phyloP scores from a whole-genome alignment of 2,888 invertebrate genomes.

The Himalopsyche tibetana region DNA sequence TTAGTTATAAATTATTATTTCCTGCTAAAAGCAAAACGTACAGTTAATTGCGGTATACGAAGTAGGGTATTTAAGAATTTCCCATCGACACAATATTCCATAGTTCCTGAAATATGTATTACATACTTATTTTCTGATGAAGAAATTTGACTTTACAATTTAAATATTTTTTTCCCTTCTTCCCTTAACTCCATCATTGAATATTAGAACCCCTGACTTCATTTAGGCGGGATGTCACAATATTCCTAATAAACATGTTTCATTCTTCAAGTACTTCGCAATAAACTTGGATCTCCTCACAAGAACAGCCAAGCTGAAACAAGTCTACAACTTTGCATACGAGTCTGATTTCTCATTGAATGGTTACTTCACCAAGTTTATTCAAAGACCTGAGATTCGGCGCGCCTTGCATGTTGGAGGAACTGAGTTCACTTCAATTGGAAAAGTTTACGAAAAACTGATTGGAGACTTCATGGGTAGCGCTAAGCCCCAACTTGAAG shows the following conservation, averaged over 20 bases:
- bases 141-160: no score
- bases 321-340: conserved; percentile 75
- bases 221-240: neutral
- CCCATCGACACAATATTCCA: no score
- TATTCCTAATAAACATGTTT: neutral
- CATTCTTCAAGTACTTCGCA: conserved; percentile 74
- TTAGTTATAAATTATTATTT: no score
- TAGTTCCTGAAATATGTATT: no score
- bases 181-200: no score
- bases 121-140: no score
- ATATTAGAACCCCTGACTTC: neutral
- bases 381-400: conserved; percentile 73
- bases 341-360: conserved; percentile 71
- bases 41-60: no score
- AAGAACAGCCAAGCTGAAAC: conserved; percentile 72
- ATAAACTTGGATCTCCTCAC: conserved; percentile 73
- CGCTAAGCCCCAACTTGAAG: conserved; percentile 77
- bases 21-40: no score
- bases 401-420: conserved; percentile 77
- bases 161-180: no score
- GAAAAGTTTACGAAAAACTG: conserved; percentile 75
- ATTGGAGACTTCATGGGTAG: conserved; percentile 78
- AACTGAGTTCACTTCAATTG: conserved; percentile 75
- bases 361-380: conserved; percentile 73
- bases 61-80: no score